phyloP scores from a whole-genome alignment of 2,113 vertebrate species.

The Podarcis raffonei region DNA sequence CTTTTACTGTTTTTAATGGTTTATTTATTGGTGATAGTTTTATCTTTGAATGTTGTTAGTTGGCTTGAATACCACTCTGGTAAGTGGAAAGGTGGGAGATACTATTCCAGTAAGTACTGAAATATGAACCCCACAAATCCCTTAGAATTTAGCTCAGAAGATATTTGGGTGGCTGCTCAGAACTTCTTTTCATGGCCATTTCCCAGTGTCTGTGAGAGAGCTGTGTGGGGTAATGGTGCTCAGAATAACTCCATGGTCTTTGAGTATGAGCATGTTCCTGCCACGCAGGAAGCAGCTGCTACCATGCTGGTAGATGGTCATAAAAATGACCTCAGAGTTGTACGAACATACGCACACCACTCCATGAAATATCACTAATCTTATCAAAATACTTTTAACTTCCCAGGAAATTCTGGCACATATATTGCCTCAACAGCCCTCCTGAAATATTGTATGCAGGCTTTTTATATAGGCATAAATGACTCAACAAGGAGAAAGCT shows the following conservation, averaged over 20 bases:
- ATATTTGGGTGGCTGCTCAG: too few relatives aligned
- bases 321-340: neutral
- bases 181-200: too few relatives aligned
- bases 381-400: neutral
- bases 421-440: neutral
- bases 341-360: neutral
- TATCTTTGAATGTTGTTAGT: neutral
- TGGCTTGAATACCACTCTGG: neutral
- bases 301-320: too few relatives aligned
- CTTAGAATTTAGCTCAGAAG: too few relatives aligned
- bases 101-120: too few relatives aligned
- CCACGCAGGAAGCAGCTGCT: neutral
- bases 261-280: neutral
- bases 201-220: neutral
- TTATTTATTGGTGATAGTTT: neutral
- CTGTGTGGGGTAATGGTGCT: neutral
- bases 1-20: neutral
- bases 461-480: slow-evolving; percentile 7
- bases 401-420: neutral
- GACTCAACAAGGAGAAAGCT: neutral
- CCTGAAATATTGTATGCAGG: neutral
- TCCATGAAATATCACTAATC: neutral
- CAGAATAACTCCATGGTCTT: neutral
- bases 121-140: neutral
- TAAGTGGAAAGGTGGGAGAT: neutral